phyloP scores from a whole-genome alignment of 30 jellyfish, hydroid and myxozoan species.

The Hydractinia symbiolongicarpus region DNA sequence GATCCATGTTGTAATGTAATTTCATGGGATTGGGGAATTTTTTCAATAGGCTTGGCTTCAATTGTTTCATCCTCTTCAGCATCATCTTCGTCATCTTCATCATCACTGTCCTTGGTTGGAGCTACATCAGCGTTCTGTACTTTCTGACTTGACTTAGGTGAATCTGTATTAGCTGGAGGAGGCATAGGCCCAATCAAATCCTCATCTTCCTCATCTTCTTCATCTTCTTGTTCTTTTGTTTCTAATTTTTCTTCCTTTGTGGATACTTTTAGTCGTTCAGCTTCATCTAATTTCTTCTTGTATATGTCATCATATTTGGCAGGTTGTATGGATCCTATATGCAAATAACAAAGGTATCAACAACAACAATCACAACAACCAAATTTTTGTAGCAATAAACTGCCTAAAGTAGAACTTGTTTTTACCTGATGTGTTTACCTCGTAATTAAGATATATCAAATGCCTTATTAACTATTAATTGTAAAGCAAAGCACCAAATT shows the following conservation, averaged over 20 bases:
- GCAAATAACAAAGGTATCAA: background rate
- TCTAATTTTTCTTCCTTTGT: background rate
- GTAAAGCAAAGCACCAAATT: too few species aligned
- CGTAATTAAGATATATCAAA: too few species aligned
- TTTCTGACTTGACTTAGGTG: background rate
- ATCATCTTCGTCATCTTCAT: conserved; percentile 47
- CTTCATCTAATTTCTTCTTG: conserved; percentile 21
- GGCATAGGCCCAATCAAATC: conserved; percentile 85
- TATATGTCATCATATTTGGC: conserved; percentile 5
- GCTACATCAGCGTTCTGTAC: background rate
- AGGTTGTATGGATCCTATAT: conserved; percentile 24
- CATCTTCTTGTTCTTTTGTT: background rate
- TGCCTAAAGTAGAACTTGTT: too few species aligned
- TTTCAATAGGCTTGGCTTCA: conserved; percentile 36
- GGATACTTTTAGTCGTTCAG: conserved; percentile 11
- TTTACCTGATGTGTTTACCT: too few species aligned
- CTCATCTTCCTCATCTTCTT: conserved; percentile 33
- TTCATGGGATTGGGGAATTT: conserved; percentile 78
- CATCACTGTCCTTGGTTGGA: conserved; percentile 9
- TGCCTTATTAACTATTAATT: too few species aligned
- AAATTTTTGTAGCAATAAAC: too few species aligned
- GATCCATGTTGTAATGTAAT: conserved; percentile 69
- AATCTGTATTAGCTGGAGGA: conserved; percentile 5
- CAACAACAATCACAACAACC: too few species aligned
- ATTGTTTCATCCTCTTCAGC: conserved; percentile 35